Conservation (phyloP, 2,113 vertebrate species). For the Micromys minutus region DNA sequence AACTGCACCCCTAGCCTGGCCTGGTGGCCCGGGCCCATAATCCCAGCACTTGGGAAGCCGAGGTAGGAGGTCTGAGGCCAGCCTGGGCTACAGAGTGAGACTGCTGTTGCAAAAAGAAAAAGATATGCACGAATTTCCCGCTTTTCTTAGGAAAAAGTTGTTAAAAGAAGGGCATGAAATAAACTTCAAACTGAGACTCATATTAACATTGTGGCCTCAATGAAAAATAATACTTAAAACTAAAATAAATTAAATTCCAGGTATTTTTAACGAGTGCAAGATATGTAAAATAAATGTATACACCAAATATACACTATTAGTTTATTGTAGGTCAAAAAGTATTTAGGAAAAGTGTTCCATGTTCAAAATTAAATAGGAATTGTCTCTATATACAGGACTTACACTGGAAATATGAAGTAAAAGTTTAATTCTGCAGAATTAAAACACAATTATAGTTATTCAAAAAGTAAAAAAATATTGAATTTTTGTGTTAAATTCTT, state of each 20-base stretch:
- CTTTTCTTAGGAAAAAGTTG: constrained; percentile 40
- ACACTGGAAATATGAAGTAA: constrained; percentile 45
- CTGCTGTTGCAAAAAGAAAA: background rate
- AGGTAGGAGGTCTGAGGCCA: background rate
- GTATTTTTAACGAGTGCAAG: constrained; percentile 49
- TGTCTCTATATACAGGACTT: constrained; percentile 59
- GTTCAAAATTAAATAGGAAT: constrained; percentile 52
- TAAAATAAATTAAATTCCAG: constrained; percentile 57
- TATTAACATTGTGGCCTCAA: constrained; percentile 20
- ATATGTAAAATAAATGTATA: constrained; percentile 34
- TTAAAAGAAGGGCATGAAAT: constrained; percentile 42
- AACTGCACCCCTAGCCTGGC: constrained; percentile 7
- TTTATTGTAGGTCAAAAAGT: constrained; percentile 65
- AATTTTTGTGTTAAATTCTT: constrained; percentile 33
- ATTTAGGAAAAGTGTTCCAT: constrained; percentile 54
- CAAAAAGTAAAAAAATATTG: constrained; percentile 63
- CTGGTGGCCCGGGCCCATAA: background rate
- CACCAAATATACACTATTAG: constrained; percentile 59
- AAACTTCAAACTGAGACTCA: background rate
- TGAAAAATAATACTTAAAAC: constrained; percentile 39
- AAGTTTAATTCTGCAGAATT: constrained; percentile 57
- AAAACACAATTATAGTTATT: constrained; percentile 57
- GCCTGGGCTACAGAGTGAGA: background rate
- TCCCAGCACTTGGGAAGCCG: background rate
- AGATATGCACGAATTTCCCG: background rate